Conservation (phyloP, 2,888 invertebrate genomes). For the Margaritifera margaritifera region DNA sequence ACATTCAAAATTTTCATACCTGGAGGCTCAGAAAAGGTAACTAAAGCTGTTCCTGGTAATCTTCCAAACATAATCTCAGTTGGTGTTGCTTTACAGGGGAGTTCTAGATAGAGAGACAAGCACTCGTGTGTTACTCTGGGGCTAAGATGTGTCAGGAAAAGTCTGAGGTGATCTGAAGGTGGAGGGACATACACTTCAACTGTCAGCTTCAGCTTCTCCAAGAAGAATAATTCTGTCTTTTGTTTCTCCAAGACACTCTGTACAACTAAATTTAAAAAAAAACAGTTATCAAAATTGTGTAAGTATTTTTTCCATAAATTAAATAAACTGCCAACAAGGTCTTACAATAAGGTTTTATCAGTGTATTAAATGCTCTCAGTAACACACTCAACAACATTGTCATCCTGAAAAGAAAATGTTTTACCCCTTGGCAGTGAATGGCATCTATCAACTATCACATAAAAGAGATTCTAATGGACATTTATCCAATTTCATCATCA, state of each 20-base stretch:
- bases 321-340: too few relatives aligned
- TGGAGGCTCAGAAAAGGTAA: slow-evolving; percentile 10
- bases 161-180: slow-evolving; percentile 11
- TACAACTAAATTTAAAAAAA: slow-evolving; percentile 1
- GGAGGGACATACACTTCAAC: slow-evolving; percentile 16
- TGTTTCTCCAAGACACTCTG: slow-evolving; percentile 8
- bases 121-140: slow-evolving; percentile 17
- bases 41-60: slow-evolving; percentile 27
- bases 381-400: too few relatives aligned
- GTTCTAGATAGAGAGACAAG: slow-evolving; percentile 9
- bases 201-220: neutral
- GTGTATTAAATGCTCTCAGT: too few relatives aligned
- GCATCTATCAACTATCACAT: too few relatives aligned
- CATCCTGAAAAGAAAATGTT: too few relatives aligned
- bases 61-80: slow-evolving; percentile 7
- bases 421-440: too few relatives aligned
- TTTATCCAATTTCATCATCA: too few relatives aligned
- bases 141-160: slow-evolving; percentile 19
- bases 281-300: too few relatives aligned
- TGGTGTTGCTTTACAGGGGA: neutral
- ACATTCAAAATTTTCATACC: neutral
- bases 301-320: too few relatives aligned
- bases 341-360: too few relatives aligned
- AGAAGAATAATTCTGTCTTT: neutral
- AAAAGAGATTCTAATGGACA: too few relatives aligned